Evolutionary conservation across 2,797 vertebrate species (phyloP).

Genomic region (Mallotus villosus): DNA sequence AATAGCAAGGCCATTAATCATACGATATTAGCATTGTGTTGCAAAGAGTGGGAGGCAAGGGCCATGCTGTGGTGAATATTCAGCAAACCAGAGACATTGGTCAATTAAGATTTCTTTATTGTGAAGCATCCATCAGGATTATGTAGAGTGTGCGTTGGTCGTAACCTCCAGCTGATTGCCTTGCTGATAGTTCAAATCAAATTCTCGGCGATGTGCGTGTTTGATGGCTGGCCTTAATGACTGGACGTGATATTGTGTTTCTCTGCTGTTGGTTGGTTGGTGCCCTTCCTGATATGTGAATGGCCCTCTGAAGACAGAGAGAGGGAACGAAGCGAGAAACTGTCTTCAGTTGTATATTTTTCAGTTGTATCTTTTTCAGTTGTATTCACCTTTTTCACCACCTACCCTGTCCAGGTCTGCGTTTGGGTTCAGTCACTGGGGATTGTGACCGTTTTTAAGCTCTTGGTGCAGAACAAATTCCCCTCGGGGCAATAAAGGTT

Average conservation of each 20-base stretch:
- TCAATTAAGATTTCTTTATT: conserved; percentile 6
- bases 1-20: neutral
- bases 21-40: neutral
- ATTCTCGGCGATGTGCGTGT: neutral
- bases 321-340: no score
- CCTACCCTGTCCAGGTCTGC: no score
- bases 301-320: no score
- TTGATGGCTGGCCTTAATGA: neutral
- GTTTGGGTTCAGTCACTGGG: no score
- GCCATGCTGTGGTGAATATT: neutral
- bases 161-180: neutral
- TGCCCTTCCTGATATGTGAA: no score
- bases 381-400: no score
- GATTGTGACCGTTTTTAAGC: no score
- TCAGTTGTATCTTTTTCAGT: no score
- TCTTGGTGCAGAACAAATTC: no score
- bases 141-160: neutral
- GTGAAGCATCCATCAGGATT: conserved; percentile 4
- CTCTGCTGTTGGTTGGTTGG: neutral
- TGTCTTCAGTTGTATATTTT: no score
- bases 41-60: conserved; percentile 1
- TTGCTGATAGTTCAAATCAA: conserved; percentile 1
- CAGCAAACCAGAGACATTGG: neutral
- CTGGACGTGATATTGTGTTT: neutral
- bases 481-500: no score